Evolutionary conservation across 1,140 invertebrate genomes (phyloP).

Genomic region (Mactra quadrangularis): DNA sequence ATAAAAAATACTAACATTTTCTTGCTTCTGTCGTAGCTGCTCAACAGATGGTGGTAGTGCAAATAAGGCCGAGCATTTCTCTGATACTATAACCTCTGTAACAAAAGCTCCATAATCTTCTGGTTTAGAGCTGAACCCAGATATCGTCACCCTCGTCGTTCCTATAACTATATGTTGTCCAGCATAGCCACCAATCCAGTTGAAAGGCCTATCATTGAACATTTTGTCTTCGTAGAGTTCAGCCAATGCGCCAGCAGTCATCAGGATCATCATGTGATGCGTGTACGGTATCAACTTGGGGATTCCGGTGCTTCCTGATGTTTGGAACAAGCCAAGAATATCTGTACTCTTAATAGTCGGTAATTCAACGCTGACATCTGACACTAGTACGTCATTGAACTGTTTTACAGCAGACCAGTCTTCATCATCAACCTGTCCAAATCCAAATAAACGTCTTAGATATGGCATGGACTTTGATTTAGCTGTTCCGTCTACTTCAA

Average conservation of each 20-base stretch:
- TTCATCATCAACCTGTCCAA: neutral
- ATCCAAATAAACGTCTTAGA: neutral
- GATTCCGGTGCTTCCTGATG: slow-evolving; percentile 20
- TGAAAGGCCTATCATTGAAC: slow-evolving; percentile 31
- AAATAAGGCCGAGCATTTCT: neutral
- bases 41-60: slow-evolving; percentile 3
- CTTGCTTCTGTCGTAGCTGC: neutral
- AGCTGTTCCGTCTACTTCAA: neutral
- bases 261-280: neutral
- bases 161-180: neutral
- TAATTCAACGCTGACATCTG: neutral
- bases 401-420: neutral
- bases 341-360: neutral
- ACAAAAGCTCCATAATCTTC: neutral
- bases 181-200: slow-evolving; percentile 26
- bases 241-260: neutral
- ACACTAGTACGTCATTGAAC: neutral
- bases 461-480: neutral
- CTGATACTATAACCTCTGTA: neutral
- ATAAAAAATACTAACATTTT: too few relatives aligned
- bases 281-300: slow-evolving; percentile 21
- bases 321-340: slow-evolving; percentile 1
- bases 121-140: neutral
- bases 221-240: neutral
- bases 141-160: slow-evolving; percentile 13